Evolutionary conservation across 2,113 vertebrate species (phyloP).

Genomic region (Romanogobio albipinnatus): DNA sequence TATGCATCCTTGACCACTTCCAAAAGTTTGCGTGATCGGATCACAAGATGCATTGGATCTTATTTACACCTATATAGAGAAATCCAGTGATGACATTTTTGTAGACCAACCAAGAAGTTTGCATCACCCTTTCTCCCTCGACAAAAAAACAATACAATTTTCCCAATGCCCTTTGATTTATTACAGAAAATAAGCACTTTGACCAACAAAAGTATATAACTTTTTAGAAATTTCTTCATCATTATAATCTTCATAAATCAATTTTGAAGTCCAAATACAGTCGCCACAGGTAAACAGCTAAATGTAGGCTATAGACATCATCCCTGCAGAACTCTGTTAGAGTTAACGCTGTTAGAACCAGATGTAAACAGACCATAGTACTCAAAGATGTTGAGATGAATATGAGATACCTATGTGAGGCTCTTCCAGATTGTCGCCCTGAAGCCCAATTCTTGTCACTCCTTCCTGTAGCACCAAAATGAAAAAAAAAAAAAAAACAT

Average conservation of each 20-base stretch:
- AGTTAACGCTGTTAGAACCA: conserved; percentile 6
- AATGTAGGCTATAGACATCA: not conserved
- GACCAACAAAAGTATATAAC: too few relatives aligned
- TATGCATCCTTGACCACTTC: not conserved
- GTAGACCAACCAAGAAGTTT: not conserved
- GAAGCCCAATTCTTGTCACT: conserved; percentile 89
- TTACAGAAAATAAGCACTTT: too few relatives aligned
- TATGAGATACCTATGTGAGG: conserved; percentile 86
- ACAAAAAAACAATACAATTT: too few relatives aligned
- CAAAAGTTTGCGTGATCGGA: not conserved
- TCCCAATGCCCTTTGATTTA: too few relatives aligned
- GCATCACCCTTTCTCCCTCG: too few relatives aligned
- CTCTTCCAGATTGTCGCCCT: conserved; percentile 79
- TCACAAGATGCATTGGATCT: not conserved
- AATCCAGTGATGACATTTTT: not conserved
- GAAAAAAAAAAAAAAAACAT: not conserved
- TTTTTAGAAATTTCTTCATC: too few relatives aligned
- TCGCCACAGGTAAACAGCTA: not conserved
- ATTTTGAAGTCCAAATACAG: too few relatives aligned
- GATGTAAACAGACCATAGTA: not conserved
- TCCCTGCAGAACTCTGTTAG: not conserved
- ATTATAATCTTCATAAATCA: too few relatives aligned
- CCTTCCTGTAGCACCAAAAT: conserved; percentile 83
- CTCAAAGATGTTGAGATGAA: conserved; percentile 7
- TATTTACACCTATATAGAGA: not conserved